A percentile compares a stretch with the other conserved stretches of the same genome.
phyloP scores from a whole-genome alignment of 2,888 invertebrate genomes.

The Lydus trimaculatus region DNA sequence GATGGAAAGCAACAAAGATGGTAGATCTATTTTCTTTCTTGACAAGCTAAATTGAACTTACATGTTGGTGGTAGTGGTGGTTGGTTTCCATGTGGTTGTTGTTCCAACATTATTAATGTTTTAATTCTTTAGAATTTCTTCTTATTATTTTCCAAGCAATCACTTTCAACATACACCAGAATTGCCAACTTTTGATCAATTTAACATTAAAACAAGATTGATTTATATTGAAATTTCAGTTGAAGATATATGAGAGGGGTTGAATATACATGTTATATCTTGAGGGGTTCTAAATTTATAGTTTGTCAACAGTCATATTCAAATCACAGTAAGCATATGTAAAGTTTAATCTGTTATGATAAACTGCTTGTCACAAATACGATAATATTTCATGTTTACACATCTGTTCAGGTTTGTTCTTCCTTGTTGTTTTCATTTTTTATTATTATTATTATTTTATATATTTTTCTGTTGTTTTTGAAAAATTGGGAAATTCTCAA shows the following conservation, averaged over 20 bases:
- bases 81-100: not conserved
- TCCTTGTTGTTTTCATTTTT: not conserved
- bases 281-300: conserved; percentile 6
- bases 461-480: not conserved
- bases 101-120: conserved; percentile 4
- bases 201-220: not conserved
- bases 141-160: not conserved
- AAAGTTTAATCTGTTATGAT: conserved; percentile 11
- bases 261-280: not conserved
- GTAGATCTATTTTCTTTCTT: conserved; percentile 1
- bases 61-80: conserved; percentile 5
- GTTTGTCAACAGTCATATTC: conserved; percentile 11
- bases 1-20: not conserved
- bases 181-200: not conserved
- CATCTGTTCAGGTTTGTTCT: conserved; percentile 8
- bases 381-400: conserved; percentile 7
- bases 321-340: conserved; percentile 11
- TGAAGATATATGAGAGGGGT: not conserved
- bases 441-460: not conserved
- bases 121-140: not conserved
- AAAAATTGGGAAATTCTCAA: not conserved
- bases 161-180: not conserved
- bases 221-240: not conserved
- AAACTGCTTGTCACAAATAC: conserved; percentile 11
- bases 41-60: conserved; percentile 6